Base-by-base conservation (phyloP, 1,140 invertebrate species). In the Drosophila kohkoa region DNA sequence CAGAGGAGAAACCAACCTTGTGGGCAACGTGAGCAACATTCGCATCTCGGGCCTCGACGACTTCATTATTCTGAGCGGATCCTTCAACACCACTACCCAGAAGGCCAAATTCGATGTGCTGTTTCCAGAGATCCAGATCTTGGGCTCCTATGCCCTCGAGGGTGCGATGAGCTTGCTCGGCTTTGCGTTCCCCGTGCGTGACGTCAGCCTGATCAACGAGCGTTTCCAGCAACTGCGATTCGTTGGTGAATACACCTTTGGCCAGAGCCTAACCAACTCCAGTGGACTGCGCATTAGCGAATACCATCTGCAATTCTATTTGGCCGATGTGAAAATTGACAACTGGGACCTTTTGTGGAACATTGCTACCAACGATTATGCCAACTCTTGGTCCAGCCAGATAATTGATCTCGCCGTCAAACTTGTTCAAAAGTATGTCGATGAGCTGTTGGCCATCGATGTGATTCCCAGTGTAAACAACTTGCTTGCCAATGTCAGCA, bases 261-360 rank as follows among this genome's bases (percentile, higher is more conserved):
- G 54, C 38, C 69, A 62, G 5, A 86, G 74, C 8, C 16, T 49
- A 0, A 58, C 8, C 38, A 81, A 72, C 20, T 11, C 74, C 10
- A 68, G 35, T 5, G 80, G 82, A 6, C 38, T 90, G 20, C 67
- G 73, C n/a, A 49, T 90, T 2, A 51, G 62, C 5, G 54, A 90
- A 38, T 59, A 77, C 13, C 54, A 81, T 51, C 54, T 79, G 48
- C 54, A 79, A 2, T 70, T 90, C 30, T 91, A 75, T 15, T 8
- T 91, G 60, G 80, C 67, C 1, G 76, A 77, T 16, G 54, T 76
- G 0, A 55, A 55, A 5, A 38, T 75, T 1, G 71, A 90, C 30
- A 90, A 83, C 70, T 87, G 88, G 88, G 86, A 90, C 52, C 51
- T 65, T 0, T 35, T 90, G 32, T 79, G 70, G 86, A 66, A 70